phyloP scores from a whole-genome alignment of 1,140 invertebrate species.

The Pollicipes pollicipes region DNA sequence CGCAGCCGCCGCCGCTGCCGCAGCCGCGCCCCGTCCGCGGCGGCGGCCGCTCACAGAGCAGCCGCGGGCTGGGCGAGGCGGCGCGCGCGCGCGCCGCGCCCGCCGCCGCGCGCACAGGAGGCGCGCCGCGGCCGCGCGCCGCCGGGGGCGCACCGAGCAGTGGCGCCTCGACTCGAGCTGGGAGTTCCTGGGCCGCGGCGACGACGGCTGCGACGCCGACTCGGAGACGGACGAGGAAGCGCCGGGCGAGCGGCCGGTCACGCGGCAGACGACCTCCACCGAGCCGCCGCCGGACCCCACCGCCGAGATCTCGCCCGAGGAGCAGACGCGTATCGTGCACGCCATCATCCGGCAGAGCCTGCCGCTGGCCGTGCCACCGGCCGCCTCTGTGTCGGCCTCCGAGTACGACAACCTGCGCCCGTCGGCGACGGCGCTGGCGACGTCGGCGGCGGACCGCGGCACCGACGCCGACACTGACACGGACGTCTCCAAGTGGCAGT shows the following conservation, averaged over 20 bases:
- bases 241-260: slow-evolving; percentile 20
- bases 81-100: too few species aligned
- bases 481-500: background rate
- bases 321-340: background rate
- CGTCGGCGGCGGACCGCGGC: slow-evolving; percentile 3
- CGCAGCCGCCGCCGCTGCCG: slow-evolving; percentile 50
- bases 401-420: background rate
- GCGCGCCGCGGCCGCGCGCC: too few species aligned
- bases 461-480: slow-evolving; percentile 11
- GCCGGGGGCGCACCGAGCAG: slow-evolving; percentile 6
- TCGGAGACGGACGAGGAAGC: slow-evolving; percentile 8
- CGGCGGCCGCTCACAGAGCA: background rate
- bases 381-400: background rate
- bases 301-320: background rate
- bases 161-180: slow-evolving; percentile 16
- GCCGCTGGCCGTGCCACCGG: background rate
- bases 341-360: background rate
- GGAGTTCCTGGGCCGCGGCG: slow-evolving; percentile 14
- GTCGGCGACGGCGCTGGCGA: background rate
- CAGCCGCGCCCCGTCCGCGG: slow-evolving; percentile 21
- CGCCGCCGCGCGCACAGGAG: too few species aligned
- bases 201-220: slow-evolving; percentile 12
- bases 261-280: background rate
- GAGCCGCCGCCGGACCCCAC: background rate
- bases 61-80: too few species aligned